phyloP scores from a whole-genome alignment of 1,140 invertebrate genomes.

The Proales similis region DNA sequence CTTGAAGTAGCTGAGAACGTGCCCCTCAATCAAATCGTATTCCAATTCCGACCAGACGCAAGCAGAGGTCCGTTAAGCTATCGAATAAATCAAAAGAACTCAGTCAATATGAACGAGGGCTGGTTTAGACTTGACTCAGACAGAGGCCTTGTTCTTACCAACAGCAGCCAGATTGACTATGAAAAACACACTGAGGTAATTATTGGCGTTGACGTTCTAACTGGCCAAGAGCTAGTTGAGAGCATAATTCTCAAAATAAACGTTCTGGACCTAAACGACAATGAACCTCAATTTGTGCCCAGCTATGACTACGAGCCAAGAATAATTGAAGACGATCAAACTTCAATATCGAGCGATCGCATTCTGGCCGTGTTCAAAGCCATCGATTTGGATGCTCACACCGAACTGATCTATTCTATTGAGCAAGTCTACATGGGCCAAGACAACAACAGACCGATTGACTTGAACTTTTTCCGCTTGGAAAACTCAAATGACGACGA shows the following conservation, averaged over 20 bases:
- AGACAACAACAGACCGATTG: too few species aligned
- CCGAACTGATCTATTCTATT: too few species aligned
- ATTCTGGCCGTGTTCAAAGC: slow-evolving; percentile 32
- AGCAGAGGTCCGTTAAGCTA: background rate
- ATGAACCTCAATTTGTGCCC: slow-evolving; percentile 10
- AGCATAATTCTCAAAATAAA: slow-evolving; percentile 28
- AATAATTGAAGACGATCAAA: slow-evolving; percentile 17
- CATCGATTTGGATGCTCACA: slow-evolving; percentile 21
- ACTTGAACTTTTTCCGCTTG: too few species aligned
- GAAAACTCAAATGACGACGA: too few species aligned
- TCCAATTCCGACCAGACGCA: background rate
- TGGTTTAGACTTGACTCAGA: slow-evolving; percentile 12
- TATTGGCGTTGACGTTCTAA: slow-evolving; percentile 15
- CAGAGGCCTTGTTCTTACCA: background rate
- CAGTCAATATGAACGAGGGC: background rate
- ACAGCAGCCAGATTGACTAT: background rate
- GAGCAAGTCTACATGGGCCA: too few species aligned
- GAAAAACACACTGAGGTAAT: slow-evolving; percentile 23
- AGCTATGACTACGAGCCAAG: slow-evolving; percentile 33
- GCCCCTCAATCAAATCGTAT: background rate
- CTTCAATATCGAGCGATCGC: slow-evolving; percentile 4
- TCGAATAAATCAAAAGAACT: slow-evolving; percentile 1
- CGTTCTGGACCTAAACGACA: slow-evolving; percentile 31
- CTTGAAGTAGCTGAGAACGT: slow-evolving; percentile 4
- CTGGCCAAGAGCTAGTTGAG: slow-evolving; percentile 1